Evolutionary conservation across 2,888 invertebrate species (phyloP).

Genomic region (Amaurobius ferox): DNA sequence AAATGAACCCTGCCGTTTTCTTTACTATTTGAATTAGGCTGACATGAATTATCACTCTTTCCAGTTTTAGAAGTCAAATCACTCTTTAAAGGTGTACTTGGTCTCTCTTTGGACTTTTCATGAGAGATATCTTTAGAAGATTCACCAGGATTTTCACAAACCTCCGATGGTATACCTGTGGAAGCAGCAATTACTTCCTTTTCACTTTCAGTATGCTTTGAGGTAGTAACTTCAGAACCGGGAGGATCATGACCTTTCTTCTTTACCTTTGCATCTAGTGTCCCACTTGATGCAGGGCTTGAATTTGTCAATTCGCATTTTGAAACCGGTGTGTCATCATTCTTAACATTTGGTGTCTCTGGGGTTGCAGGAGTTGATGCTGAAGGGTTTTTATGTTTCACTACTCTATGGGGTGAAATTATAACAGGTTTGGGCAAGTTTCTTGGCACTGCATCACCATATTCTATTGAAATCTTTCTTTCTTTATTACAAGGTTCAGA

Average conservation of each 20-base stretch:
- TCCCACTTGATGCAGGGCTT: not conserved
- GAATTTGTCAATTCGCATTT: not conserved
- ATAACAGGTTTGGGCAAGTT: conserved; percentile 68
- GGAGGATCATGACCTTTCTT: conserved; percentile 42
- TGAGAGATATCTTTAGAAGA: conserved; percentile 7
- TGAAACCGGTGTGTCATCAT: not conserved
- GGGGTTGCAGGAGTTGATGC: not conserved
- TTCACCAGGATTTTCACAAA: not conserved
- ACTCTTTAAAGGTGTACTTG: not conserved
- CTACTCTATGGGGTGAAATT: conserved; percentile 44
- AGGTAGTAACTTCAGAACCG: not conserved
- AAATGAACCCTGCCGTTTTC: conserved; percentile 58
- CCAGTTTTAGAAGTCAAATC: not conserved
- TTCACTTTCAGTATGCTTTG: conserved; percentile 7
- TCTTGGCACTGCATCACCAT: conserved; percentile 34
- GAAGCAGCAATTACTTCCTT: not conserved
- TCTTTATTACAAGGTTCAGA: conserved; percentile 31
- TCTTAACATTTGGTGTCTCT: not conserved
- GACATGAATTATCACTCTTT: not conserved
- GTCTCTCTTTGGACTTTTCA: conserved; percentile 15
- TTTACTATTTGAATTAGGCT: conserved; percentile 20
- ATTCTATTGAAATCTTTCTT: conserved; percentile 39
- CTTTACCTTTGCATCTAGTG: conserved; percentile 17
- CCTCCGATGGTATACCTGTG: not conserved
- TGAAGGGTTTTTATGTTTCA: not conserved